Evolutionary conservation across 1,140 invertebrate genomes (phyloP), one percentile per base, ranked within the genome.

Genomic region (Pseudomyrmex gracilis): DNA sequence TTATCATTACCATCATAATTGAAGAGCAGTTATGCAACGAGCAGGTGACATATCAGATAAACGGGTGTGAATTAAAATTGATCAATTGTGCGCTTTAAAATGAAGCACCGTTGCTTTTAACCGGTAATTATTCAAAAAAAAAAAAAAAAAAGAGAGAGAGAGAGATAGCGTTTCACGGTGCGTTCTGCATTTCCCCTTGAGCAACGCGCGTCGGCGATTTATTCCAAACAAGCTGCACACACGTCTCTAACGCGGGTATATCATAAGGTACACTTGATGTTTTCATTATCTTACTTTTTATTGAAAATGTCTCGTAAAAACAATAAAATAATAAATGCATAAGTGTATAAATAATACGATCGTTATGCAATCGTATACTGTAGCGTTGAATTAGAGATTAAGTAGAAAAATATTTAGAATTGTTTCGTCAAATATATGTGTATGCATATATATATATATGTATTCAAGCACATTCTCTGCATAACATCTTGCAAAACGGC

Each of bases 21-120:
- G 76, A 76, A 43, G 73, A 63, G 15, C 15, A 55, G 53, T 85
- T 83, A 58, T 51, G 67, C 66, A 73, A 85, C 60, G 15, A 45
- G 24, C 55, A 45, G 51, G 20, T 68, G 74, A 85, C 83, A 71
- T 45, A 88, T 88, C 87, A 85, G 87, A 88, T 88, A 88, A 85
- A 53, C 17, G 43, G 57, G 45, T 17, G 51, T 74, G 70, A 85
- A 87, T 82, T 88, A 85, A 88, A 84, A 67, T 74, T 53, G 15
- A 67, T 53, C 82, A 78, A 87, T 88, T 88, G 82, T 74, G 64
- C 71, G 70, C 15, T 47, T 68, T 17, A 55, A 70, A 78, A 57
- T 20, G 53, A 10, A 68, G 43, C 70, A 70, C 49, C 22, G 17
- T 51, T 24, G 53, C 49, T 63, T 70, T 58, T 45, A 60, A 22